A percentile compares a stretch with the other conserved stretches of the same genome.
Conservation (phyloP, 2,888 invertebrate species). For the Leptothorax acervorum region DNA sequence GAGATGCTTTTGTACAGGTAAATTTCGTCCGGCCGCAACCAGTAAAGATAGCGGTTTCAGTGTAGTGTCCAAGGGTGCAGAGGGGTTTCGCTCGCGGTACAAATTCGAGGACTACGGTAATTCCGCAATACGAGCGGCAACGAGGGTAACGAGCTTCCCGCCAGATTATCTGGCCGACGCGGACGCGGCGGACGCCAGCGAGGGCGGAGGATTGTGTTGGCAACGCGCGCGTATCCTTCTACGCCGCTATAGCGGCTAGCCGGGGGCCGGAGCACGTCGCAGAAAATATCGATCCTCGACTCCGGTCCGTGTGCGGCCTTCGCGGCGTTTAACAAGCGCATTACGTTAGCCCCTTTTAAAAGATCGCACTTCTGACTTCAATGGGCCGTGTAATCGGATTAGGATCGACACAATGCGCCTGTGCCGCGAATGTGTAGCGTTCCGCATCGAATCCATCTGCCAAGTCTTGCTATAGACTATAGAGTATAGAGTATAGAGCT, state of each 20-base stretch:
- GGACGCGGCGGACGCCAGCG: not conserved
- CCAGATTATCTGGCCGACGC: slow-evolving; percentile 76
- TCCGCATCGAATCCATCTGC: slow-evolving; percentile 81
- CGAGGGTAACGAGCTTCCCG: slow-evolving; percentile 78
- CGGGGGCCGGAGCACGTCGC: slow-evolving; percentile 64
- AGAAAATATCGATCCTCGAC: slow-evolving; percentile 80
- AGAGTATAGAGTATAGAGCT: not conserved
- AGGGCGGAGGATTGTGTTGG: slow-evolving; percentile 64
- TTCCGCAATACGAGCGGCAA: slow-evolving; percentile 72
- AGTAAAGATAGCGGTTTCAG: slow-evolving; percentile 52
- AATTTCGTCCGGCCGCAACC: slow-evolving; percentile 32
- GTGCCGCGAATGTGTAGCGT: slow-evolving; percentile 72
- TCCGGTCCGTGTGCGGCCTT: slow-evolving; percentile 34
- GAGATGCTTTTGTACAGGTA: slow-evolving; percentile 43
- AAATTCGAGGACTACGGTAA: slow-evolving; percentile 73
- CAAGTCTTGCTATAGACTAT: slow-evolving; percentile 42
- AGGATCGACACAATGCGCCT: slow-evolving; percentile 79
- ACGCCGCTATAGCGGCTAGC: slow-evolving; percentile 23
- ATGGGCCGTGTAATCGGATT: slow-evolving; percentile 85
- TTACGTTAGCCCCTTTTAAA: slow-evolving; percentile 82
- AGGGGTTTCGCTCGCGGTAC: slow-evolving; percentile 48
- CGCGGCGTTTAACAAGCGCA: slow-evolving; percentile 82
- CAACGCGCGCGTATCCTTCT: slow-evolving; percentile 65
- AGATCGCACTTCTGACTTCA: slow-evolving; percentile 85
- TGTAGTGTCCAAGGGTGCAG: slow-evolving; percentile 16